Conservation (phyloP, 1,140 invertebrate genomes). For the Drosophila guanche region DNA sequence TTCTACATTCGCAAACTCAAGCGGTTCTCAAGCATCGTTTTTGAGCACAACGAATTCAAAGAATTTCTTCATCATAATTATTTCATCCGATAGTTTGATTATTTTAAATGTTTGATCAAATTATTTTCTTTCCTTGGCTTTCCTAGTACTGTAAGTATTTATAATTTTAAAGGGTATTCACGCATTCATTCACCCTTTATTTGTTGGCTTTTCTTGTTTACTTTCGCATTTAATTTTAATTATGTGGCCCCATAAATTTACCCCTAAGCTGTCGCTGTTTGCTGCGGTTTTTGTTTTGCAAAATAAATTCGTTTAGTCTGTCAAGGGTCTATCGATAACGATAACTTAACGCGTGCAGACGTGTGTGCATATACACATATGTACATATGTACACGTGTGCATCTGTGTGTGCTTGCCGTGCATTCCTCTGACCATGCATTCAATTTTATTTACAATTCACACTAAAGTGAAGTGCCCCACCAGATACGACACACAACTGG, state of each 20-base stretch:
- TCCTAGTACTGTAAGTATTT: too few relatives aligned
- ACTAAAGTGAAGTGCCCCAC: slow-evolving; percentile 52
- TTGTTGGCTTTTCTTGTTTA: not conserved
- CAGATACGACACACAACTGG: slow-evolving; percentile 35
- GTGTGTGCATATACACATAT: not conserved
- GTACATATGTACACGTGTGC: not conserved
- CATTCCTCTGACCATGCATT: slow-evolving; percentile 33
- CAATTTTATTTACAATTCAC: slow-evolving; percentile 52
- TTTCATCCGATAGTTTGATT: too few relatives aligned
- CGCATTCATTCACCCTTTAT: too few relatives aligned
- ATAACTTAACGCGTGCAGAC: slow-evolving; percentile 47
- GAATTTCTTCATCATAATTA: too few relatives aligned
- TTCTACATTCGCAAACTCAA: too few relatives aligned
- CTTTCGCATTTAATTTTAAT: slow-evolving; percentile 36
- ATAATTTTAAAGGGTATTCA: too few relatives aligned
- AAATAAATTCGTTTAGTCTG: slow-evolving; percentile 45
- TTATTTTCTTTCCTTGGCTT: too few relatives aligned
- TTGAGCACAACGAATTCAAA: too few relatives aligned
- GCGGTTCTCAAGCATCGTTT: too few relatives aligned
- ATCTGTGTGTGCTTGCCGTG: not conserved
- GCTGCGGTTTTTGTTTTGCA: slow-evolving; percentile 45
- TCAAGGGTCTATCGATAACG: slow-evolving; percentile 56
- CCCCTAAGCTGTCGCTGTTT: slow-evolving; percentile 6
- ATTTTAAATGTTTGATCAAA: too few relatives aligned
- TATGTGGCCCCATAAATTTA: slow-evolving; percentile 17